Evolutionary conservation across 2,113 vertebrate genomes (phyloP), one percentile per base, ranked within the genome.

Genomic region (Lasiurus borealis): DNA sequence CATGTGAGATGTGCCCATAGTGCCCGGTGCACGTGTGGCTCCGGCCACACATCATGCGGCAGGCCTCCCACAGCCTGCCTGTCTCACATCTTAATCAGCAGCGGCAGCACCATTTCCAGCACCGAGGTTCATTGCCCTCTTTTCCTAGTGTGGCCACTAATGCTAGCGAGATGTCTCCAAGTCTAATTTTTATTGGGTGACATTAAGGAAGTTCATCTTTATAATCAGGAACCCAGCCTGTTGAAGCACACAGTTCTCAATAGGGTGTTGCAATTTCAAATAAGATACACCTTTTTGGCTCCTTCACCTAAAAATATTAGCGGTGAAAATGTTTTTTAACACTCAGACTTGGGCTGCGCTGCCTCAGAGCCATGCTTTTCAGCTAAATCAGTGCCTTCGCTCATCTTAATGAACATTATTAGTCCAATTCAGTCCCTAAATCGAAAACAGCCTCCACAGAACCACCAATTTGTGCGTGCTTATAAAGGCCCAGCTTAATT

Each of bases 321-420:
- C 15, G 2, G 21, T 36, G 40, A 34, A 66, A 86, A 48, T 34
- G 14, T 52, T 73, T 91, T 68, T 90, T 69, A 66, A 36, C 23
- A 72, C 31, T 40, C 29, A 36, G 87, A 80, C 57, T 81, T 54
- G 4, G 52, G n/a, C 84, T 52, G 1, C 8, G 31, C 40, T 23
- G 36, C 85, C 34, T 11, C 25, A 69, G 90, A 93, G 73, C 73
- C 80, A 8, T 48, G 66, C 64, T 92, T 92, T 94, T 72, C 12
- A 48, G 81, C 31, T 73, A 80, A 95, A 85, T 91, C 87, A 73
- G 29, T 62, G 52, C 52, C 52, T 48, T 84, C 16, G 21, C 40
- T 85, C 90, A 76, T 95, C 80, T 82, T 85, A 85, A 93, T 90
- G 88, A 95, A 71, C 11, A 21, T 14, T 88, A 88, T 94, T 95